Evolutionary conservation across 2,797 vertebrate genomes (phyloP).

Genomic region (Sitta carolinensis): DNA sequence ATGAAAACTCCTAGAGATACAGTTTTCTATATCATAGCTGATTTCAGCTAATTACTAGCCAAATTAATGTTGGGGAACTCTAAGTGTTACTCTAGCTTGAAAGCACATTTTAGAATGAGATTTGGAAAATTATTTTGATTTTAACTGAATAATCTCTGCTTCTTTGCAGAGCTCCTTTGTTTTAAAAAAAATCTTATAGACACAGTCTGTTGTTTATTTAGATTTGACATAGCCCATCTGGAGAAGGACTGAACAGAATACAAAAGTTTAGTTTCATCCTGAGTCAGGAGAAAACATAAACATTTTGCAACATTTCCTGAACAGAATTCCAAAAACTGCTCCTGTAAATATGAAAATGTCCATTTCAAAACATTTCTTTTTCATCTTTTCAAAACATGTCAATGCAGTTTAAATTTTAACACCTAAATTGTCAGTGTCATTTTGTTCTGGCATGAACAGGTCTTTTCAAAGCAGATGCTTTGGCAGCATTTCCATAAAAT

Average conservation of each 20-base stretch:
- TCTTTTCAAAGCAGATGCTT: background rate
- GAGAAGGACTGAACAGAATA: background rate
- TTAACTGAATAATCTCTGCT: background rate
- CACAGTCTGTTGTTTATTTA: constrained; percentile 15
- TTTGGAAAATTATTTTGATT: background rate
- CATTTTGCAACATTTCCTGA: background rate
- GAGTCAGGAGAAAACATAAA: constrained; percentile 26
- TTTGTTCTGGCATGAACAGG: background rate
- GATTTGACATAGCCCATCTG: constrained; percentile 20
- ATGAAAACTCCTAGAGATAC: background rate
- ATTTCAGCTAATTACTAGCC: background rate
- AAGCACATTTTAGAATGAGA: background rate
- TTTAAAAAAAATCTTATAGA: background rate
- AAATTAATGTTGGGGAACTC: background rate
- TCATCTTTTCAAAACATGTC: background rate
- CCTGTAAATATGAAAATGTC: constrained; percentile 1
- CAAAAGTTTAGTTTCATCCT: background rate
- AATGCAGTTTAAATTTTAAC: background rate
- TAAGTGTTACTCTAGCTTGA: background rate
- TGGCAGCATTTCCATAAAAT: background rate
- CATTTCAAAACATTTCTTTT: background rate
- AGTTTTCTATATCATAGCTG: background rate
- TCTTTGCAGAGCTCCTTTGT: background rate
- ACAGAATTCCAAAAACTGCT: background rate
- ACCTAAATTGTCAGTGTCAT: background rate